Evolutionary conservation across 2,888 invertebrate genomes (phyloP).

Genomic region (Barypeithes pellucidus): DNA sequence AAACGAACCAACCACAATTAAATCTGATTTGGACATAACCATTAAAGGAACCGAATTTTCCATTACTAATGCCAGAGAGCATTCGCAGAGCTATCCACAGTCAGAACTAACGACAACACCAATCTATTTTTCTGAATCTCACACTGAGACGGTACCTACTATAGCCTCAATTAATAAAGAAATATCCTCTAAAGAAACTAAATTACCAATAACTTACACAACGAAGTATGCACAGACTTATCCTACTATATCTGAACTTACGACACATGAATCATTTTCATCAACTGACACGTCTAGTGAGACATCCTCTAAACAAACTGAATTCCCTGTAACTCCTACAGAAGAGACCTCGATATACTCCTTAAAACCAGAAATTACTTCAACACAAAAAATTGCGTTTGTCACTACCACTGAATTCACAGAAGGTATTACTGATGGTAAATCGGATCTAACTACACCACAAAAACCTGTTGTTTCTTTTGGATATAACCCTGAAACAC

Average conservation of each 20-base stretch:
- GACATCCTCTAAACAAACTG: neutral
- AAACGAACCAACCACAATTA: neutral
- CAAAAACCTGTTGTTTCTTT: neutral
- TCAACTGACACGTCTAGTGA: neutral
- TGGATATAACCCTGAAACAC: neutral
- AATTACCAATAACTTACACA: conserved; percentile 2
- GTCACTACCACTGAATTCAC: neutral
- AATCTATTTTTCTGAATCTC: neutral
- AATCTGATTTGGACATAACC: neutral
- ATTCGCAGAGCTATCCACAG: neutral
- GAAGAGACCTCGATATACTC: neutral
- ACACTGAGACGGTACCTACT: neutral
- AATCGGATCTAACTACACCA: neutral
- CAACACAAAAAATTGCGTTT: neutral
- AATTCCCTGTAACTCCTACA: neutral
- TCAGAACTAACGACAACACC: conserved; percentile 6
- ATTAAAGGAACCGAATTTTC: neutral
- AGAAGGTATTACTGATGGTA: neutral
- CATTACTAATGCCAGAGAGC: neutral
- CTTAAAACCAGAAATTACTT: conserved; percentile 1
- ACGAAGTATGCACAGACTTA: conserved; percentile 13
- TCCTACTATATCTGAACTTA: neutral
- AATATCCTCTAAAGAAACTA: neutral
- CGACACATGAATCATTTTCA: neutral
- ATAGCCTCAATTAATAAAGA: neutral